Percentiles rank a stretch among this genome's conserved stretches.
phyloP scores from a whole-genome alignment of 2,797 vertebrate species.

The Furcifer pardalis region DNA sequence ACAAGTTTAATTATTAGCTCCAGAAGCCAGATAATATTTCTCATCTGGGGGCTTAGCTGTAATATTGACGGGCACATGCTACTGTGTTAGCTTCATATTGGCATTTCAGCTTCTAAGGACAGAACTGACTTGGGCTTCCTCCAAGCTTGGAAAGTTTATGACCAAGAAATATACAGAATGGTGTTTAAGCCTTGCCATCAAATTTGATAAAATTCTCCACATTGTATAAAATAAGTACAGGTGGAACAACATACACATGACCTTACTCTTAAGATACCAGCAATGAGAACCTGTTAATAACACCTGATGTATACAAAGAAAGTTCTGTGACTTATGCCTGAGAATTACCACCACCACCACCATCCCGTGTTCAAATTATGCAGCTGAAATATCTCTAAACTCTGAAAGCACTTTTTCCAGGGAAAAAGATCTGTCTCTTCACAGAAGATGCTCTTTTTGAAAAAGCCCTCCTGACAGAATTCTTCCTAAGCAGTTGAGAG shows the following conservation, averaged over 20 bases:
- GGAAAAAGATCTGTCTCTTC: not conserved
- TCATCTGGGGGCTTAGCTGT: not conserved
- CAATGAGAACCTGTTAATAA: not conserved
- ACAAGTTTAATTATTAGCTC: rapidly evolving
- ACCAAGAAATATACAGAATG: not conserved
- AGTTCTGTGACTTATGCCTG: not conserved
- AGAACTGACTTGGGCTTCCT: no score
- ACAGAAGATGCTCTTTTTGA: not conserved
- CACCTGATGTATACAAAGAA: not conserved
- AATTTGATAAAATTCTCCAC: not conserved
- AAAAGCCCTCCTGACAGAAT: not conserved
- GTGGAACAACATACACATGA: not conserved
- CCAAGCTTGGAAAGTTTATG: not conserved
- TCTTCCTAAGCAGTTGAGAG: not conserved
- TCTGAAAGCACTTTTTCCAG: not conserved
- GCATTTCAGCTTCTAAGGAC: not conserved
- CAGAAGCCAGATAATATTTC: rapidly evolving
- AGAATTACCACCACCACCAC: no score
- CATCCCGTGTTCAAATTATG: not conserved
- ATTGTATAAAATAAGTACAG: no score
- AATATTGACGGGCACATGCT: no score
- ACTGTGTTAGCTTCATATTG: no score
- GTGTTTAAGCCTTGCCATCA: rapidly evolving
- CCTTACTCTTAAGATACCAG: not conserved
- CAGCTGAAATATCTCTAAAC: not conserved